Evolutionary conservation across 2,888 invertebrate genomes (phyloP).

Genomic region (Alloscopus bannaensis): DNA sequence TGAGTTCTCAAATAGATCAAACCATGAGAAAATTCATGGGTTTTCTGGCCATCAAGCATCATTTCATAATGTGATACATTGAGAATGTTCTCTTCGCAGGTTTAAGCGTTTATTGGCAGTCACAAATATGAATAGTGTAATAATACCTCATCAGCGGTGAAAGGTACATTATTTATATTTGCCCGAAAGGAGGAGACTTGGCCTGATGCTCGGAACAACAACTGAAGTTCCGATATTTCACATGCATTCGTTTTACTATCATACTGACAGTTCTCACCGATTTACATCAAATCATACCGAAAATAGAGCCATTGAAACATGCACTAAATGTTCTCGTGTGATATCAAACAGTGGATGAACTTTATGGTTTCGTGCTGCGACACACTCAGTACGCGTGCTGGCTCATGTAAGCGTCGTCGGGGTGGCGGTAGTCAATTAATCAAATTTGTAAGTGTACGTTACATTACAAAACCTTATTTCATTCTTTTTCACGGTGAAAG

Average conservation of each 20-base stretch:
- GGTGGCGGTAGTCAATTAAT: slow-evolving; percentile 53
- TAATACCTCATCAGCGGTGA: neutral
- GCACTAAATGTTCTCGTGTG: slow-evolving; percentile 1
- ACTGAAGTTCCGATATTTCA: slow-evolving; percentile 58
- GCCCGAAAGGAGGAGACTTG: slow-evolving; percentile 32
- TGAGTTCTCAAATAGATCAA: neutral
- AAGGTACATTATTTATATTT: slow-evolving; percentile 36
- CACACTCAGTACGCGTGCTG: slow-evolving; percentile 16
- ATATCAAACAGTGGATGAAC: slow-evolving; percentile 2
- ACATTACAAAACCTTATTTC: slow-evolving; percentile 8
- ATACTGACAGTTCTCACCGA: slow-evolving; percentile 45
- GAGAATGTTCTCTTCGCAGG: neutral
- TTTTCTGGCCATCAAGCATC: too few species aligned
- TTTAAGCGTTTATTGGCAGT: neutral
- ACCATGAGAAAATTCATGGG: neutral
- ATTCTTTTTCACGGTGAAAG: neutral
- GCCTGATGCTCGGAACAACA: slow-evolving; percentile 24
- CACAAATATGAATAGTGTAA: neutral
- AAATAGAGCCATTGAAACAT: slow-evolving; percentile 22
- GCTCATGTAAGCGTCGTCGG: slow-evolving; percentile 27
- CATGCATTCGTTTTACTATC: slow-evolving; percentile 43
- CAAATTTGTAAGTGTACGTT: slow-evolving; percentile 18
- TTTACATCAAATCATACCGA: slow-evolving; percentile 55
- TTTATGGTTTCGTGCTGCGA: slow-evolving; percentile 14
- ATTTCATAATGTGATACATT: neutral